Percentiles rank a stretch among this genome's conserved stretches.
These are phyloP conservation scores for Lanistes nyassanus DNA, from an alignment of 1,140 invertebrate species.

Conservation along the genomic window DNA sequence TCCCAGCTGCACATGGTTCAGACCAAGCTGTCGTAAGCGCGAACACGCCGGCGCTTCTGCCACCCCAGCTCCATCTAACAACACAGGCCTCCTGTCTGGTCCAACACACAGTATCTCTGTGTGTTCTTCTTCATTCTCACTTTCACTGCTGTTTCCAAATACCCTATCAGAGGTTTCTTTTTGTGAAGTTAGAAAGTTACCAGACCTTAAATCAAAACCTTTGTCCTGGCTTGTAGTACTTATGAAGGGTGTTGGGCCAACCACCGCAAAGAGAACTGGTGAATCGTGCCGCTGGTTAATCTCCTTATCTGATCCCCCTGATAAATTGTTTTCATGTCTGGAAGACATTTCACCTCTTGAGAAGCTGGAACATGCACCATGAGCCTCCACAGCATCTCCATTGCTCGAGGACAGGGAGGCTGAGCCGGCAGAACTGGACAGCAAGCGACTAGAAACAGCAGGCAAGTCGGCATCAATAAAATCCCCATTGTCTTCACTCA, in stretches of 20 bases:
- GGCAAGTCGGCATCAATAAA: slow-evolving; percentile 62
- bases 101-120: neutral
- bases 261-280: slow-evolving; percentile 11
- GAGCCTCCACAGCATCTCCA: slow-evolving; percentile 42
- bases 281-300: slow-evolving; percentile 23
- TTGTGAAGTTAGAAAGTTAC: neutral
- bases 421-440: slow-evolving; percentile 54
- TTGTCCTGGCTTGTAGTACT: slow-evolving; percentile 32
- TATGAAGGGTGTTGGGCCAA: slow-evolving; percentile 13
- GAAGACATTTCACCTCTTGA: slow-evolving; percentile 28
- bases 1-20: slow-evolving; percentile 7
- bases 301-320: slow-evolving; percentile 12
- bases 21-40: neutral
- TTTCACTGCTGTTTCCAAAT: slow-evolving; percentile 37
- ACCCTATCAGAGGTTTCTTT: slow-evolving; percentile 10
- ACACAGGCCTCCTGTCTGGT: neutral
- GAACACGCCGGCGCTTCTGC: neutral
- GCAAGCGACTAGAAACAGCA: slow-evolving; percentile 43
- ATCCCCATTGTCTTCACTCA: slow-evolving; percentile 58
- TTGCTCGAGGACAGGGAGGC: slow-evolving; percentile 46
- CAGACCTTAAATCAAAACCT: slow-evolving; percentile 16
- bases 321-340: slow-evolving; percentile 31
- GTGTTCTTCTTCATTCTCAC: slow-evolving; percentile 36
- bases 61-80: slow-evolving; percentile 23
- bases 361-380: slow-evolving; percentile 20